Evolutionary conservation across 2,113 vertebrate genomes (phyloP), one percentile per base, ranked within the genome.

Genomic region (Hepsetus odoe): DNA sequence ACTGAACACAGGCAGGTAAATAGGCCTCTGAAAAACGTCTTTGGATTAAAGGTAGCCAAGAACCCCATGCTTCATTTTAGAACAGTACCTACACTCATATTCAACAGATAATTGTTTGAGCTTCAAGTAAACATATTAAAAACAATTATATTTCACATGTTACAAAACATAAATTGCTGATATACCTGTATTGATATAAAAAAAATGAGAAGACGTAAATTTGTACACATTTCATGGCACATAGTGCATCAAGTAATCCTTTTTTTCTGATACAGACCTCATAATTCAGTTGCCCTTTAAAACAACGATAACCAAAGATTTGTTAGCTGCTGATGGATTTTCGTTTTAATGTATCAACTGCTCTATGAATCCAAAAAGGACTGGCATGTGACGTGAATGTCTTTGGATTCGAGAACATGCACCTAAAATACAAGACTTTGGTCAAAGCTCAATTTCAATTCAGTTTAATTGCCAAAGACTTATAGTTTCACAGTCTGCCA

Each of bases 201-300:
- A 70, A 71, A 78, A n/a, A n/a, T n/a, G n/a, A n/a, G n/a, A n/a
- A 85, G 66, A 85, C 76, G 84, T 88, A 88, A 64, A 80, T 86
- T 87, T 91, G 87, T 88, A 91, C 84, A 90, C 85, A 88, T 87
- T 87, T 86, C 81, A 88, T 90, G 92, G 94, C 95, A 97, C 95
- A 96, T 90, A 95, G 95, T 97, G 94, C 95, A 94, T 92, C 92
- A 95, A 94, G 90, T 93, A 93, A 86, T 89, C 83, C 82, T 89
- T 86, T 84, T 59, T 93, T 95, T 96, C 93, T 96, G 95, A 97
- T 96, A 95, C 95, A 96, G 95, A 95, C 91, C 91, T 94, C 90
- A 91, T 88, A 94, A 90, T 88, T 92, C 87, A 92, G 88, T 88
- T 89, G 87, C 73, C 90, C 82, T 80, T 88, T 88, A 86, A 86